Conservation (phyloP, 2,797 vertebrate species). For the Acestrorhynchus altus region DNA sequence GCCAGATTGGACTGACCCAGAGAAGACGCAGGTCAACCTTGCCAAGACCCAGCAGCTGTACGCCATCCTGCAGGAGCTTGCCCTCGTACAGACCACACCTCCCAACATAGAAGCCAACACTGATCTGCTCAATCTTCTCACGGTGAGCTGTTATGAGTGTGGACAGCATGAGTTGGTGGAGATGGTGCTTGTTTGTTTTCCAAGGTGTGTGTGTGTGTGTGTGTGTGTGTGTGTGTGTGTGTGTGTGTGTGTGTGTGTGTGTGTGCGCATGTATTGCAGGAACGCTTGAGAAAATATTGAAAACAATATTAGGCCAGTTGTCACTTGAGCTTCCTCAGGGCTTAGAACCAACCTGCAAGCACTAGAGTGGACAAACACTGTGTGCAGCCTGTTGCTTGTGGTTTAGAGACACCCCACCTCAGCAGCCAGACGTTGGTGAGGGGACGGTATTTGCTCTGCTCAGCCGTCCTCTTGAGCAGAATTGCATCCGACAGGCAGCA, state of each 20-base stretch:
- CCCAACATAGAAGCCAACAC: constrained; percentile 85
- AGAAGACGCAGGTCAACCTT: constrained; percentile 83
- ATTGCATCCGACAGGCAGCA: background rate
- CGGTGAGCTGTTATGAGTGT: constrained; percentile 71
- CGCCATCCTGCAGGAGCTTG: constrained; percentile 86
- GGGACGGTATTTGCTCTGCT: too few relatives aligned
- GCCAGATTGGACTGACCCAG: constrained; percentile 85
- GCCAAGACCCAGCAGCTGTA: constrained; percentile 90
- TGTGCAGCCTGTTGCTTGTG: background rate
- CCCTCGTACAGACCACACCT: constrained; percentile 82
- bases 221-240: background rate
- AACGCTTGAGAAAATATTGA: background rate
- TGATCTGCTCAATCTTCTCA: constrained; percentile 89
- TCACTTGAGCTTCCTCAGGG: too few relatives aligned
- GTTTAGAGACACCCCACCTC: too few relatives aligned
- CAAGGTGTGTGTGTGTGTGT: background rate
- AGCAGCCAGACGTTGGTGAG: too few relatives aligned
- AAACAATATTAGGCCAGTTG: too few relatives aligned
- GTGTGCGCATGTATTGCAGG: background rate
- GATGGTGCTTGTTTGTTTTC: too few relatives aligned
- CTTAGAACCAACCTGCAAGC: background rate
- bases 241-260: background rate
- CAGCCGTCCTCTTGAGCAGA: background rate
- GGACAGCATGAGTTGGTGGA: background rate
- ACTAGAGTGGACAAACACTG: background rate